Evolutionary conservation across 92 coral and sea anemone species (phyloP), one percentile per base, ranked within the genome.

Genomic region (Palythoa grandis): DNA sequence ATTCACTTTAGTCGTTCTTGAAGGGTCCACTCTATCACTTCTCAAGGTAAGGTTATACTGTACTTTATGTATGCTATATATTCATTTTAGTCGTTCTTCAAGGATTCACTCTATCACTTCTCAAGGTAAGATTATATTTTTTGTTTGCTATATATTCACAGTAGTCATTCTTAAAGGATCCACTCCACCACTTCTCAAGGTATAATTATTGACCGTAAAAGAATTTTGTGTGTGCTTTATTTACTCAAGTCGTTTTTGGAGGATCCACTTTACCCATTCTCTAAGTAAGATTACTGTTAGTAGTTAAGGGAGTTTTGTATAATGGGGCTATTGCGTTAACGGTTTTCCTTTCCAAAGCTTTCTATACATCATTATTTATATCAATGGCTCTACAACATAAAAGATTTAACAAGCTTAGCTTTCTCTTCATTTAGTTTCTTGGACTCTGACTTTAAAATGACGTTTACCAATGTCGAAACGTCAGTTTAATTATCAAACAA

Each of bases 231-330:
- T 7, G 1, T 12, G 56, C 13, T 12, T 7, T 96, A 78, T 94
- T 96, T 83, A 96, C 99, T 29, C 93, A 95, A 72, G 86, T 96
- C 22, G 67, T 86, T 50, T 88, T 96, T 63, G 99, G 99, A 15
- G 99, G 99, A 11, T 93, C 98, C 22, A 96, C 99, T 58, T 89
- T 96, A 77, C 99, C 99, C 14, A 86, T 96, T 83, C 92, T 96
- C 38, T 94, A 96, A 94, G 98, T 94, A 76, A 17, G 17, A 16
- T 58, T 63, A 19, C 3, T 20, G 69, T 7, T 63, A 8, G 50
- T 43, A 43, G 9, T 43, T 43, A 43, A 43, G 50, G 6, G 0
- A 5, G 50, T 43, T 43, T 43, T 43, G 50, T 43, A 0, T 43
- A 5, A 43, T 43, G 50, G 50, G 7, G 50, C 50, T 43, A 5